Base-by-base conservation (phyloP, 2,888 invertebrate species). In the Tanytarsus gracilentus region DNA sequence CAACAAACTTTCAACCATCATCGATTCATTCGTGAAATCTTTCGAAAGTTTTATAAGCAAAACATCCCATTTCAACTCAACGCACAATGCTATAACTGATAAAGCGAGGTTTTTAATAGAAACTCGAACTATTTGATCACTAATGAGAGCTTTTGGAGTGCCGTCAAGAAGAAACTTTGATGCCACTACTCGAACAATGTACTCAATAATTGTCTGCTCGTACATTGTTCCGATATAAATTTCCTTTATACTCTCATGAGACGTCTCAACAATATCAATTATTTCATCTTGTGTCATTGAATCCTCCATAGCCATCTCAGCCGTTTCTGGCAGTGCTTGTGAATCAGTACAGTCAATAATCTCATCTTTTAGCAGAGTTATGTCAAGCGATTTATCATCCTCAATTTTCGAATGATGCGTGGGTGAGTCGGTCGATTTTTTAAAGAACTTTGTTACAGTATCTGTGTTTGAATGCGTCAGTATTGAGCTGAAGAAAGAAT, bases 101-200 rank as follows among this genome's bases (percentile, higher is more conserved):
- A 96, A 70, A 0, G 94, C 89, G 33, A 95, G 79, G 6, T 89
- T 85, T 74, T 96, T 95, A 1, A 94, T 88, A 62, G 95, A 95
- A 27, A 97, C 92, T 30, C 96, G 79, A 30, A 89, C 84, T 21
- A 76, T 76, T 71, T 82, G 80, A 69, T 95, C 95, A 2, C 86
- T 75, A 64, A 87, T 81, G 51, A 85, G 69, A 3, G 77, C 76
- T 5, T 81, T 81, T 26, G 73, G 70, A 53, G 65, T 66, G 2
- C 73, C 72, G 29, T 66, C 67, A n/a, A 74, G 67, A 53, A 74
- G 64, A 63, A 74, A 74, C 29, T 71, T 69, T 3, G 70, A 71
- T 8, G 69, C 66, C 18, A 74, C 67, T 50, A 73, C 63, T 18
- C 74, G 70, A 16, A 68, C 67, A 18, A 73, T 72, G 52, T 72